Conservation (phyloP, 2,113 vertebrate genomes). For the Alligator mississippiensis region DNA sequence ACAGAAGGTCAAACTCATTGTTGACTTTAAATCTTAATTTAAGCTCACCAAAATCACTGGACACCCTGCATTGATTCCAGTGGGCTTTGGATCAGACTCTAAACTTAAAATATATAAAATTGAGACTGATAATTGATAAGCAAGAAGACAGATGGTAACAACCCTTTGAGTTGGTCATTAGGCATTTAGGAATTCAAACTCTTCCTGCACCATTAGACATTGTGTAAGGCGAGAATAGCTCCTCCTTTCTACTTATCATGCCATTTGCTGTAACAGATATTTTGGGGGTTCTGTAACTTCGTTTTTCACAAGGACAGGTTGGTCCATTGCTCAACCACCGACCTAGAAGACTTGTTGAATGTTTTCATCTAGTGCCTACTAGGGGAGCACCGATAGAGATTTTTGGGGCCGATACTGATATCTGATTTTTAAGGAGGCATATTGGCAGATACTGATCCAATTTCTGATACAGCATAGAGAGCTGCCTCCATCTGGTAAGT, state of each 20-base stretch:
- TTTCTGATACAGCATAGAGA: too few relatives aligned
- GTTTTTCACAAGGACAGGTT: accelerated
- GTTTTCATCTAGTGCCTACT: background rate
- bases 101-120: background rate
- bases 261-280: background rate
- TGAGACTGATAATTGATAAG: background rate
- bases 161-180: background rate
- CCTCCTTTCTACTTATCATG: accelerated
- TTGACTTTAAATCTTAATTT: background rate
- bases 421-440: too few relatives aligned
- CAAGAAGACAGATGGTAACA: background rate
- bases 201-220: background rate
- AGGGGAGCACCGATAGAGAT: too few relatives aligned
- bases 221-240: background rate
- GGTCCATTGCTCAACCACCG: background rate
- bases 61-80: background rate
- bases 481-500: too few relatives aligned
- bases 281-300: background rate
- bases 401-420: too few relatives aligned
- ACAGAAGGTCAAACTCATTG: background rate
- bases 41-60: background rate
- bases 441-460: too few relatives aligned
- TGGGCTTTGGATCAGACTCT: background rate
- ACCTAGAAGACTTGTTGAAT: background rate
- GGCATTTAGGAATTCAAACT: background rate